Evolutionary conservation across 2,888 invertebrate genomes (phyloP).

Genomic region (Diaprepes abbreviatus): DNA sequence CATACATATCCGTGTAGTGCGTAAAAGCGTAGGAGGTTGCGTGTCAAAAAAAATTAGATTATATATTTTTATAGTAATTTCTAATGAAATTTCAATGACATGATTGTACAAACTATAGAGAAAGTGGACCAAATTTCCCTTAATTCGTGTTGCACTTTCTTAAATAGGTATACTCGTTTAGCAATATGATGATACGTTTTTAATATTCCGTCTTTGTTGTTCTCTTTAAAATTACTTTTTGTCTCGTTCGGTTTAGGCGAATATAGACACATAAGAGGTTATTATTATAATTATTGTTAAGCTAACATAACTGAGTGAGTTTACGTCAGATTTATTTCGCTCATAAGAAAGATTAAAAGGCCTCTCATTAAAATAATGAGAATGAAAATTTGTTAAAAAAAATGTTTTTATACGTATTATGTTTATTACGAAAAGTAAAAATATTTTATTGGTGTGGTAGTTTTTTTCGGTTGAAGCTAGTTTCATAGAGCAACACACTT

Average conservation of each 20-base stretch:
- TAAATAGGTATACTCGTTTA: not conserved
- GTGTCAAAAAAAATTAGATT: not conserved
- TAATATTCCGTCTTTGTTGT: conserved; percentile 6
- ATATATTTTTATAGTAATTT: conserved; percentile 18
- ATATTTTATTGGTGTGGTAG: too few relatives aligned
- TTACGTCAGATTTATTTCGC: conserved; percentile 6
- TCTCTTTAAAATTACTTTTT: not conserved
- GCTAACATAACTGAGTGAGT: not conserved
- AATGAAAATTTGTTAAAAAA: too few relatives aligned
- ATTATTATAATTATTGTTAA: not conserved
- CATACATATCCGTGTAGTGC: not conserved
- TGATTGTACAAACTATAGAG: conserved; percentile 8
- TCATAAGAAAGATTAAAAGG: too few relatives aligned
- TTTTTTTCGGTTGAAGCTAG: too few relatives aligned
- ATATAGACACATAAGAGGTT: not conserved
- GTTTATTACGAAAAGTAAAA: too few relatives aligned
- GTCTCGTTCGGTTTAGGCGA: not conserved
- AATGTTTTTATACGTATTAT: too few relatives aligned
- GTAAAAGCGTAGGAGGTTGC: not conserved
- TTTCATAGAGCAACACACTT: too few relatives aligned
- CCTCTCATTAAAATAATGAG: too few relatives aligned
- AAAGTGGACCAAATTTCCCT: conserved; percentile 22
- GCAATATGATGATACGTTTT: not conserved
- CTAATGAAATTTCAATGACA: conserved; percentile 20
- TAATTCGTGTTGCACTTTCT: conserved; percentile 25